A percentile compares a stretch with the other conserved stretches of the same genome.
These are phyloP conservation scores for Rugalucina vietnamica DNA, from an alignment of 2,888 invertebrate genomes.

Conservation along the genomic window DNA sequence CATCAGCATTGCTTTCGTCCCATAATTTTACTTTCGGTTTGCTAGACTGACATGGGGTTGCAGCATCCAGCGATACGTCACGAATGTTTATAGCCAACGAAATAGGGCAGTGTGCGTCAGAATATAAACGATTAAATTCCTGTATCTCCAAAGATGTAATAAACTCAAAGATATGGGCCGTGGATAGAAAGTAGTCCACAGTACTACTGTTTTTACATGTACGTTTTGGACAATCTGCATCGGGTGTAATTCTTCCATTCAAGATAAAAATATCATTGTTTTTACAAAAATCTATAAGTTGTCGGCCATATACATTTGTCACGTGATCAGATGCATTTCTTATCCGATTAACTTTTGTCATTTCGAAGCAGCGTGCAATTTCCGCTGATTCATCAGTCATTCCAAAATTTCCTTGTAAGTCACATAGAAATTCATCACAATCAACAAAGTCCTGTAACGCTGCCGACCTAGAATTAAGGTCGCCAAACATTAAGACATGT, in stretches of 20 bases:
- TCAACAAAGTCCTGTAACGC: neutral
- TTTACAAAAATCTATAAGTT: neutral
- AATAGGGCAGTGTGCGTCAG: neutral
- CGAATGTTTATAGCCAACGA: neutral
- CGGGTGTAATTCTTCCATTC: neutral
- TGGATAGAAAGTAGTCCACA: slow-evolving; percentile 7
- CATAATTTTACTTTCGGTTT: neutral
- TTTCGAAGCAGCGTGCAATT: neutral
- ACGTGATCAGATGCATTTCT: neutral
- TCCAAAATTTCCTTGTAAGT: neutral
- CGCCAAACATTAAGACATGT: slow-evolving; percentile 4
- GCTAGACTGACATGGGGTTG: neutral
- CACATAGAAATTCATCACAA: neutral
- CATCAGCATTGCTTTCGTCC: neutral
- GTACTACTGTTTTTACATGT: slow-evolving; percentile 5
- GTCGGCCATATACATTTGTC: slow-evolving; percentile 10
- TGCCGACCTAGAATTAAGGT: slow-evolving; percentile 1
- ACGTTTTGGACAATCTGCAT: neutral
- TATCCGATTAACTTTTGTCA: neutral
- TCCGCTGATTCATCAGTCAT: neutral
- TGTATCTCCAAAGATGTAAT: neutral
- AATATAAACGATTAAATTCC: neutral
- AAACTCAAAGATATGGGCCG: neutral
- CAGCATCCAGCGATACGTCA: neutral
- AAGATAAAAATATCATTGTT: neutral